Conservation (phyloP, 2,113 vertebrate genomes). For the Excalfactoria chinensis region DNA sequence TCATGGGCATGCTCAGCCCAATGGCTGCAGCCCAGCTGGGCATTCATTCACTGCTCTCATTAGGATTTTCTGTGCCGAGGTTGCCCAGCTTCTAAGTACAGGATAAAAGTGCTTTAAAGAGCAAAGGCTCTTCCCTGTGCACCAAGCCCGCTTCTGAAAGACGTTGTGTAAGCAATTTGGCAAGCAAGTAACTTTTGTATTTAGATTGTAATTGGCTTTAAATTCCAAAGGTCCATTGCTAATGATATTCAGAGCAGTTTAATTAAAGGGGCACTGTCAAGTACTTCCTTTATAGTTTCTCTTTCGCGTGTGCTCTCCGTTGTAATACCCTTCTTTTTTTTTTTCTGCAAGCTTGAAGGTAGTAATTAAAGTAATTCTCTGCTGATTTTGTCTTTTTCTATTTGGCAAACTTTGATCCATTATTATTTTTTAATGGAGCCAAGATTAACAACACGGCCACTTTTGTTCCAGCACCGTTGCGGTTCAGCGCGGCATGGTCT, state of each 20-base stretch:
- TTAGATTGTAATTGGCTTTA: constrained; percentile 61
- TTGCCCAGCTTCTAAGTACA: not conserved
- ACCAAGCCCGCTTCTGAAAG: not conserved
- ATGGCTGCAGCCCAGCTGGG: fast-evolving
- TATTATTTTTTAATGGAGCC: constrained; percentile 63
- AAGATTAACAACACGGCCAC: constrained; percentile 8
- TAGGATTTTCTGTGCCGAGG: not conserved
- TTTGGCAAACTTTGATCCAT: constrained; percentile 73
- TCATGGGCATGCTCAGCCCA: fast-evolving
- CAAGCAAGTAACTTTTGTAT: constrained; percentile 6
- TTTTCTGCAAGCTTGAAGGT: constrained; percentile 58
- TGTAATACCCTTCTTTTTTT: not conserved
- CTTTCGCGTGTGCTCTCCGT: constrained; percentile 16
- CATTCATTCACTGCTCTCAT: not conserved
- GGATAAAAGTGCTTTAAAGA: not conserved
- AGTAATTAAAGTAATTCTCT: constrained; percentile 76
- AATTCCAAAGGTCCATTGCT: constrained; percentile 65
- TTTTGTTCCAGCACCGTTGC: not conserved
- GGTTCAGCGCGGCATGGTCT: not conserved
- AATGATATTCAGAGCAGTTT: constrained; percentile 62
- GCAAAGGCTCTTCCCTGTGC: not conserved
- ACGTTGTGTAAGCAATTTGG: not conserved
- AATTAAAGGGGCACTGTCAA: constrained; percentile 72
- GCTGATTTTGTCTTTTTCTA: constrained; percentile 71
- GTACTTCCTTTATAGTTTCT: constrained; percentile 58